A percentile compares a stretch with the other conserved stretches of the same genome.
These are phyloP conservation scores for Shargacucullia verbasci DNA, from an alignment of 2,888 invertebrate genomes.

Conservation along the genomic window DNA sequence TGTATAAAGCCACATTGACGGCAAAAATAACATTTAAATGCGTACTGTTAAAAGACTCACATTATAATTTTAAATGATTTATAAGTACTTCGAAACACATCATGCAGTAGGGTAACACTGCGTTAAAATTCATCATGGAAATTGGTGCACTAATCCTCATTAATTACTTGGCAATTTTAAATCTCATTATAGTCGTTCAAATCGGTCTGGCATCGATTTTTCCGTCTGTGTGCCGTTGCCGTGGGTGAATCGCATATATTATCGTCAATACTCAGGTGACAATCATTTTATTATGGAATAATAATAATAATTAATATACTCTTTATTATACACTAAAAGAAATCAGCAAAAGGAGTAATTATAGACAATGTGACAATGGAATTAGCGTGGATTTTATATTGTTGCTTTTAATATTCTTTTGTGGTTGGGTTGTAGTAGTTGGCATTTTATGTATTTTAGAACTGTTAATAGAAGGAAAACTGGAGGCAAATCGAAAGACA, in stretches of 20 bases:
- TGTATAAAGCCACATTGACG: no score
- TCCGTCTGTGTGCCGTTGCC: constrained; percentile 62
- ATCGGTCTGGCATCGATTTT: constrained; percentile 85
- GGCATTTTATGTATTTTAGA: constrained; percentile 10
- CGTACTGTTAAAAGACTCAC: background rate
- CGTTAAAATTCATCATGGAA: constrained; percentile 63
- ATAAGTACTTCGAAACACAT: constrained; percentile 7
- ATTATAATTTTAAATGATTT: constrained; percentile 30
- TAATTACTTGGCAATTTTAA: constrained; percentile 84
- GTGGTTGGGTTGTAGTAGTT: constrained; percentile 2
- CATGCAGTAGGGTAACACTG: constrained; percentile 26
- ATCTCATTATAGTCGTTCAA: constrained; percentile 84
- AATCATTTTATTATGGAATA: constrained; percentile 58
- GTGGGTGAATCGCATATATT: constrained; percentile 80
- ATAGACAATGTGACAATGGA: no score
- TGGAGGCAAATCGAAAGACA: no score
- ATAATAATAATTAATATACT: no score
- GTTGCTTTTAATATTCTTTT: constrained; percentile 32
- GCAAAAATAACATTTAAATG: no score
- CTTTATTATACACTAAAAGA: no score
- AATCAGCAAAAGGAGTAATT: no score
- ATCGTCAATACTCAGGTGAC: constrained; percentile 76
- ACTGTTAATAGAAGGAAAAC: no score
- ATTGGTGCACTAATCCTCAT: constrained; percentile 79
- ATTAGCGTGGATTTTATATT: constrained; percentile 39